Evolutionary conservation across 2,797 vertebrate species (phyloP).

Genomic region (Pelochelys cantorii): DNA sequence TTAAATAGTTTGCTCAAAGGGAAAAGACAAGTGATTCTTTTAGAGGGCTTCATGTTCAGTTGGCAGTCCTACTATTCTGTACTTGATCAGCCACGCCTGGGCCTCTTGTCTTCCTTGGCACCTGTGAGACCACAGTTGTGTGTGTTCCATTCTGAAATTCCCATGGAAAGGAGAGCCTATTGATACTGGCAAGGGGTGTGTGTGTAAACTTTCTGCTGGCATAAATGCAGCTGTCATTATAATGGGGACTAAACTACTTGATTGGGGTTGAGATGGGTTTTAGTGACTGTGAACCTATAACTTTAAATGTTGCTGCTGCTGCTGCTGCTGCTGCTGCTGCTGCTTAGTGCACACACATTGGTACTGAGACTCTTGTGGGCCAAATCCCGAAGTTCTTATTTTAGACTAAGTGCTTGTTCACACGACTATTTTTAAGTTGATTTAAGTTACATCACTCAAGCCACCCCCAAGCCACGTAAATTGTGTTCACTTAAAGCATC

Average conservation of each 20-base stretch:
- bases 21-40: neutral
- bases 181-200: neutral
- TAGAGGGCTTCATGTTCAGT: neutral
- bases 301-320: neutral
- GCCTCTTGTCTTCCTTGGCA: neutral
- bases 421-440: too few species aligned
- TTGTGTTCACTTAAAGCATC: too few species aligned
- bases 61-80: neutral
- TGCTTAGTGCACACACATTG: neutral
- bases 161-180: neutral
- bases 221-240: neutral
- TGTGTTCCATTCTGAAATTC: neutral
- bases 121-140: neutral
- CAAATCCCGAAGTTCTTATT: neutral
- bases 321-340: neutral
- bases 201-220: neutral
- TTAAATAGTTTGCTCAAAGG: neutral
- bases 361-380: neutral
- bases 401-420: neutral
- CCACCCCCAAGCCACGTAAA: too few species aligned
- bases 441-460: too few species aligned
- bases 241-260: constrained; percentile 18
- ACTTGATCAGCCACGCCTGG: neutral
- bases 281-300: neutral
- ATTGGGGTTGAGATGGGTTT: neutral